phyloP scores from a whole-genome alignment of 2,888 invertebrate genomes.

The Arrhopalites spinosus region DNA sequence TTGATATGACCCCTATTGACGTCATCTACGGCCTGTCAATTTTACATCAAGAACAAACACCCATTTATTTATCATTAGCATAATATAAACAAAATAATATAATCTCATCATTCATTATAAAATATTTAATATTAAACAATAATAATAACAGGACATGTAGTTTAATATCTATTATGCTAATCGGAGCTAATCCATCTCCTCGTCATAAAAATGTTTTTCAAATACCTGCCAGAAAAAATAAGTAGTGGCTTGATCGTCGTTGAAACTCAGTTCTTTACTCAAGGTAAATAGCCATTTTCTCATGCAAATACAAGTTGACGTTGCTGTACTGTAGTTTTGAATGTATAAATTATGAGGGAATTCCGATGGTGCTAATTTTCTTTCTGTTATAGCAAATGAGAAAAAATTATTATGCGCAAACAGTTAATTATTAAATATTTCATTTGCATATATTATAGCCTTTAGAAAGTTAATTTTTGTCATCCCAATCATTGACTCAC shows the following conservation, averaged over 20 bases:
- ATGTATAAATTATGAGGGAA: conserved; percentile 97
- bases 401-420: conserved; percentile 6
- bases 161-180: too few relatives aligned
- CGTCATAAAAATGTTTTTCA: neutral
- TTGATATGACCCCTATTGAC: conserved; percentile 90
- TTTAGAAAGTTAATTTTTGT: neutral
- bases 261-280: conserved; percentile 69
- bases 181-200: neutral
- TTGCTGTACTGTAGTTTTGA: conserved; percentile 98
- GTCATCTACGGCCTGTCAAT: conserved; percentile 79
- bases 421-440: neutral
- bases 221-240: conserved; percentile 86
- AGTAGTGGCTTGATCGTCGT: conserved; percentile 75
- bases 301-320: conserved; percentile 88
- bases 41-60: neutral
- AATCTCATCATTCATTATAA: too few relatives aligned
- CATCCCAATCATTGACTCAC: conserved; percentile 63
- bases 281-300: conserved; percentile 86
- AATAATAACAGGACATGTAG: too few relatives aligned
- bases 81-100: neutral
- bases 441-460: neutral
- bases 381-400: conserved; percentile 67
- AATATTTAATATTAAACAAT: too few relatives aligned
- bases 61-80: neutral
- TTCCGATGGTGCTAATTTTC: conserved; percentile 90